Conservation (phyloP, 2,113 vertebrate species). For the Prunella fulvescens region DNA sequence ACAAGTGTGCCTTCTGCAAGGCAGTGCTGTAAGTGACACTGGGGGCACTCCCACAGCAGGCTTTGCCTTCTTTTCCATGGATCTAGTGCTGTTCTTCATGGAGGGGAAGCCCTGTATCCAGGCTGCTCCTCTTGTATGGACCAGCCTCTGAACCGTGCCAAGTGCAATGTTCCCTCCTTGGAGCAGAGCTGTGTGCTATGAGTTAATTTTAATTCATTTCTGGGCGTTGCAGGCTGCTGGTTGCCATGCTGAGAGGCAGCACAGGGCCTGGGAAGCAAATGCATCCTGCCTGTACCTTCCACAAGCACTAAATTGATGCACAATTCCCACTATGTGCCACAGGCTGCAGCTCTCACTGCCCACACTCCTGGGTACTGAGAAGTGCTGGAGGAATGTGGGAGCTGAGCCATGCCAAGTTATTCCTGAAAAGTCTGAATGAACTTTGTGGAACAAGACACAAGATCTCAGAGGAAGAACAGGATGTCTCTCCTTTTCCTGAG, state of each 20-base stretch:
- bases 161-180: not conserved
- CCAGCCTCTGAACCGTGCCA: not conserved
- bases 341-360: slow-evolving; percentile 43
- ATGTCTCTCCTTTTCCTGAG: not conserved
- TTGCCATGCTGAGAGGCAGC: slow-evolving; percentile 21
- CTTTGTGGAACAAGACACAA: not conserved
- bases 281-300: not conserved
- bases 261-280: not conserved
- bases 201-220: slow-evolving; percentile 22
- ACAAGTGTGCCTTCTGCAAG: slow-evolving; percentile 76
- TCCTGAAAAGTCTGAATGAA: slow-evolving; percentile 35
- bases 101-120: not conserved
- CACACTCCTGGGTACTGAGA: slow-evolving; percentile 23
- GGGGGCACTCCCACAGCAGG: not conserved
- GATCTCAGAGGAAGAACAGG: not conserved
- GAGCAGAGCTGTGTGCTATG: not conserved
- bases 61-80: not conserved
- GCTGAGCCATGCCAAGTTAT: not conserved
- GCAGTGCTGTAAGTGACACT: slow-evolving; percentile 66
- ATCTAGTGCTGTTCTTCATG: not conserved
- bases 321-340: not conserved
- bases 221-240: not conserved
- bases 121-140: not conserved
- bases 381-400: slow-evolving; percentile 13
- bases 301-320: not conserved